Evolutionary conservation across 2,888 invertebrate species (phyloP).

Genomic region (Pyrrhia umbra): DNA sequence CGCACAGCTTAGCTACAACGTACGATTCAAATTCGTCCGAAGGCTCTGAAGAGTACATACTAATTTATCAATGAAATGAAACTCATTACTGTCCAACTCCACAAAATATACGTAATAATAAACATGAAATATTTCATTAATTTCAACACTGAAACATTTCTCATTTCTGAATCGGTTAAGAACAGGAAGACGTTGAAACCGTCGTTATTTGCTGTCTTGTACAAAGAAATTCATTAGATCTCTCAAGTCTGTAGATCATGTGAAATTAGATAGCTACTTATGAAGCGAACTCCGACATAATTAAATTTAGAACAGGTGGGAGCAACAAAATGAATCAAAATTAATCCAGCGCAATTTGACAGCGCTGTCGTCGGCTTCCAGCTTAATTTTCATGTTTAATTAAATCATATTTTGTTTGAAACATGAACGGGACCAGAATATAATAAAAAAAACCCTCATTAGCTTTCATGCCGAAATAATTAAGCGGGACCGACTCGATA

Average conservation of each 20-base stretch:
- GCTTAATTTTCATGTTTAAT: constrained; percentile 80
- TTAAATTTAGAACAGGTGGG: constrained; percentile 88
- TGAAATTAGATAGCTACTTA: constrained; percentile 86
- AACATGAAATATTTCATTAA: constrained; percentile 46
- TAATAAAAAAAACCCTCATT: constrained; percentile 50
- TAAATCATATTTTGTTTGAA: constrained; percentile 76
- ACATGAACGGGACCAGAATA: constrained; percentile 62
- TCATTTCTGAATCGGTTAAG: constrained; percentile 30
- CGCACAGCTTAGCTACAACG: constrained; percentile 3
- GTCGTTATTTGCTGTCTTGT: constrained; percentile 59
- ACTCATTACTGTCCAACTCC: constrained; percentile 19
- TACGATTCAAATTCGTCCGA: constrained; percentile 2
- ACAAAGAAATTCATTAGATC: constrained; percentile 82
- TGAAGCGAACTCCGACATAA: constrained; percentile 80
- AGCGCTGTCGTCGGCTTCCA: constrained; percentile 73
- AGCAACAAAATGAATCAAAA: constrained; percentile 86
- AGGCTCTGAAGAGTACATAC: not conserved
- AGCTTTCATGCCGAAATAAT: constrained; percentile 56
- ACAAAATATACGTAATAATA: constrained; percentile 23
- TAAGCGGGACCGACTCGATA: constrained; percentile 47
- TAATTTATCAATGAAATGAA: constrained; percentile 13
- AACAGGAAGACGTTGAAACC: constrained; percentile 43
- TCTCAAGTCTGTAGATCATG: constrained; percentile 73
- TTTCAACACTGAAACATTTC: constrained; percentile 18
- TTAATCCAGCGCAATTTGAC: constrained; percentile 86